phyloP scores from a whole-genome alignment of 2,797 vertebrate species.

The Enteromius paludinosus region DNA sequence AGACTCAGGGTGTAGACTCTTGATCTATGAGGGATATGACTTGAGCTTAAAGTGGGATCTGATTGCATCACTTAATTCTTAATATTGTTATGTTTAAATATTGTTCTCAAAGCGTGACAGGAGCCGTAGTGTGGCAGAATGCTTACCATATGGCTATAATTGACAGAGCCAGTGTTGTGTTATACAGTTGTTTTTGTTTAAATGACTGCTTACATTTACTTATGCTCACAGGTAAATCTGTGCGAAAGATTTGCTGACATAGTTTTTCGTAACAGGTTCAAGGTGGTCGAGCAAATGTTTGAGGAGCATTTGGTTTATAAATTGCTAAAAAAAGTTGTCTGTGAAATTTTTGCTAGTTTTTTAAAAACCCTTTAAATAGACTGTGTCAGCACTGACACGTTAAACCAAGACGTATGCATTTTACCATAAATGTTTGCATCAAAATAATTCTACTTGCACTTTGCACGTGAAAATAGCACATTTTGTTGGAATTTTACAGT shows the following conservation, averaged over 20 bases:
- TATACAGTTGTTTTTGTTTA: background rate
- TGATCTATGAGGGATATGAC: background rate
- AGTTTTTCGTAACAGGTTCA: background rate
- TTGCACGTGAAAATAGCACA: too few relatives aligned
- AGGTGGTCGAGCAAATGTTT: background rate
- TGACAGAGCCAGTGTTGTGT: background rate
- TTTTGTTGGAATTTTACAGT: too few relatives aligned
- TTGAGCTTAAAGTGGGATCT: constrained; percentile 11
- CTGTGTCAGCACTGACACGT: too few relatives aligned
- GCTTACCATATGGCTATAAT: background rate
- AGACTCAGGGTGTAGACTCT: background rate
- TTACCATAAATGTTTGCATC: too few relatives aligned
- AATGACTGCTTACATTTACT: background rate
- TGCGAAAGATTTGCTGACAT: background rate
- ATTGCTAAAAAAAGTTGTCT: background rate
- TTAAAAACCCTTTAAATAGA: too few relatives aligned
- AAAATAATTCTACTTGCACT: too few relatives aligned
- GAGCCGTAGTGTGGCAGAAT: background rate
- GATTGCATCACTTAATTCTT: background rate
- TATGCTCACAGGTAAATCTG: background rate
- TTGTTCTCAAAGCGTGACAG: background rate
- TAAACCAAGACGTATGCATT: too few relatives aligned
- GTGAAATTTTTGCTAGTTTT: background rate
- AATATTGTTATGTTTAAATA: background rate
- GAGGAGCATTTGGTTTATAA: background rate